Evolutionary conservation across 2,797 vertebrate species (phyloP).

Genomic region (Syncerus caffer): DNA sequence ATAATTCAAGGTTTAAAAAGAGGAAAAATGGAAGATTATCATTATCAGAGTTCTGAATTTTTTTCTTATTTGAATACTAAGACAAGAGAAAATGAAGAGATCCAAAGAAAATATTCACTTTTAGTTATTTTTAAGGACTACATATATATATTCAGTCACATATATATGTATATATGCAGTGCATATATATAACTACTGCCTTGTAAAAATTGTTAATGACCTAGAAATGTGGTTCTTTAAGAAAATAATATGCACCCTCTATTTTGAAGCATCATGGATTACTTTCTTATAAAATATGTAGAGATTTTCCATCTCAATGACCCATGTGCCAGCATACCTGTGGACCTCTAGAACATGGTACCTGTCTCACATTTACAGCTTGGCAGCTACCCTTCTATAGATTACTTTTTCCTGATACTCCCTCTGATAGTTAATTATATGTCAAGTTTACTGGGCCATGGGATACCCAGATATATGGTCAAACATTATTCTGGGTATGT

Average conservation of each 20-base stretch:
- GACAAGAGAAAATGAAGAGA: slow-evolving; percentile 23
- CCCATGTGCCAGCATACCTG: neutral
- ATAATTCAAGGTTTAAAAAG: neutral
- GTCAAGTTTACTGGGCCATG: neutral
- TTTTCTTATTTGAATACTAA: slow-evolving; percentile 53
- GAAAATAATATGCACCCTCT: neutral
- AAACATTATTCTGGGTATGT: neutral
- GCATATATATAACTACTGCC: neutral
- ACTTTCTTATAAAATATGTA: slow-evolving; percentile 25
- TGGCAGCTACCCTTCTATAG: neutral
- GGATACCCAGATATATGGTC: neutral
- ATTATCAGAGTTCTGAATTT: neutral
- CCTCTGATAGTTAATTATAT: neutral
- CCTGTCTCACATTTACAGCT: neutral
- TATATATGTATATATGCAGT: neutral
- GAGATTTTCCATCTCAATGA: neutral
- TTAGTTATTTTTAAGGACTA: neutral
- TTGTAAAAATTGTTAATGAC: slow-evolving; percentile 48
- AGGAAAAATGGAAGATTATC: neutral
- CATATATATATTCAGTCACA: neutral
- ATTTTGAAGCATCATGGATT: slow-evolving; percentile 2
- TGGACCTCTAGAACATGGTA: neutral
- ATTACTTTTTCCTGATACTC: neutral
- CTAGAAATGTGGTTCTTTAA: slow-evolving; percentile 24
- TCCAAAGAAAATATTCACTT: slow-evolving; percentile 56